A percentile compares a stretch with the other conserved stretches of the same genome.
phyloP scores from a whole-genome alignment of 2,888 invertebrate genomes.

The Pyrrhia umbra region DNA sequence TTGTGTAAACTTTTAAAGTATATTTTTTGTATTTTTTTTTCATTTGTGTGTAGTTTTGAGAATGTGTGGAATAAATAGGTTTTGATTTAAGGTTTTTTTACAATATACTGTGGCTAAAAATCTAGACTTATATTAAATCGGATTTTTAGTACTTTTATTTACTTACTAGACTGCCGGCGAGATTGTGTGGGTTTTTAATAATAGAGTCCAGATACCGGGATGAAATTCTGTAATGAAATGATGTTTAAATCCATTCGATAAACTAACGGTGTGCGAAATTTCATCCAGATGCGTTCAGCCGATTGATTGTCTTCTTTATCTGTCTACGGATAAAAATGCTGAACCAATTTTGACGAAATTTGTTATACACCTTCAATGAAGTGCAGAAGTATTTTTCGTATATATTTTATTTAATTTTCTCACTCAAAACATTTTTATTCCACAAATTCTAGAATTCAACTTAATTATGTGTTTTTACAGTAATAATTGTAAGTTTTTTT shows the following conservation, averaged over 20 bases:
- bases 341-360: not conserved
- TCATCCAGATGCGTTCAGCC: too few relatives aligned
- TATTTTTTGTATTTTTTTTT: conserved; percentile 37
- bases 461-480: conserved; percentile 29
- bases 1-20: conserved; percentile 28
- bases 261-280: too few relatives aligned
- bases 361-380: not conserved
- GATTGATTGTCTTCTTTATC: too few relatives aligned
- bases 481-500: conserved; percentile 26
- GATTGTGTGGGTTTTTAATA: too few relatives aligned
- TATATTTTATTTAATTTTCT: not conserved
- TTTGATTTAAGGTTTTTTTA: not conserved
- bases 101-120: not conserved
- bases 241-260: too few relatives aligned
- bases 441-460: conserved; percentile 32
- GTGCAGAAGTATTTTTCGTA: not conserved
- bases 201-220: too few relatives aligned
- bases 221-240: too few relatives aligned
- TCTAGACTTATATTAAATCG: too few relatives aligned
- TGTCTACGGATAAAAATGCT: too few relatives aligned
- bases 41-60: conserved; percentile 13
- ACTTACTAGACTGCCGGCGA: too few relatives aligned
- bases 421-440: not conserved
- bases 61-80: conserved; percentile 14
- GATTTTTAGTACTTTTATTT: too few relatives aligned